Evolutionary conservation across 2,888 invertebrate species (phyloP).

Genomic region (Dromius quadrimaculatus): DNA sequence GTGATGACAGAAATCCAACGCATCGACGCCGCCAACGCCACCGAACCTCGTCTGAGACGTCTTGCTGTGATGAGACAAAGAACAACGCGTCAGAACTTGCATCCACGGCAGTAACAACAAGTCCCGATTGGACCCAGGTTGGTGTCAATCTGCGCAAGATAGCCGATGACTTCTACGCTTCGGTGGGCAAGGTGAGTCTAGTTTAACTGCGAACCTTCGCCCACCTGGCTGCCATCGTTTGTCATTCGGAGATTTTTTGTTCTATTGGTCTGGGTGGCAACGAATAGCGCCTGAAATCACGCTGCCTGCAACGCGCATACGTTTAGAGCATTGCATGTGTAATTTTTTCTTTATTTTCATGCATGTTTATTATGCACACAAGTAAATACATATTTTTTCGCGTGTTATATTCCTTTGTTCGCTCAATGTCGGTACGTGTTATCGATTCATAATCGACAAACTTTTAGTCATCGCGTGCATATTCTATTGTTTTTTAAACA

Average conservation of each 20-base stretch:
- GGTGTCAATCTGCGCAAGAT: conserved; percentile 59
- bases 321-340: conserved; percentile 10
- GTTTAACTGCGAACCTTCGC: conserved; percentile 55
- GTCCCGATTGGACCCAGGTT: conserved; percentile 61
- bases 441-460: conserved; percentile 15
- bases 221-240: conserved; percentile 54
- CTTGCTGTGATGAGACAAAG: conserved; percentile 59
- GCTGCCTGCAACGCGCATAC: conserved; percentile 3
- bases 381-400: conserved; percentile 8
- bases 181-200: conserved; percentile 59
- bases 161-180: conserved; percentile 57
- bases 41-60: conserved; percentile 58
- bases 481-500: not conserved
- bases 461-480: conserved; percentile 13
- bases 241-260: conserved; percentile 24
- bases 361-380: no score
- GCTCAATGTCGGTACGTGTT: not conserved
- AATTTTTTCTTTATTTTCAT: not conserved
- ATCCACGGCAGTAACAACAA: conserved; percentile 43
- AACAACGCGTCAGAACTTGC: conserved; percentile 57
- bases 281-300: conserved; percentile 9
- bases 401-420: conserved; percentile 6
- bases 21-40: conserved; percentile 56
- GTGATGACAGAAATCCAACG: conserved; percentile 12
- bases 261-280: conserved; percentile 18